Base-by-base conservation (phyloP, 2,888 invertebrate species). In the Schrankia costaestrigalis region DNA sequence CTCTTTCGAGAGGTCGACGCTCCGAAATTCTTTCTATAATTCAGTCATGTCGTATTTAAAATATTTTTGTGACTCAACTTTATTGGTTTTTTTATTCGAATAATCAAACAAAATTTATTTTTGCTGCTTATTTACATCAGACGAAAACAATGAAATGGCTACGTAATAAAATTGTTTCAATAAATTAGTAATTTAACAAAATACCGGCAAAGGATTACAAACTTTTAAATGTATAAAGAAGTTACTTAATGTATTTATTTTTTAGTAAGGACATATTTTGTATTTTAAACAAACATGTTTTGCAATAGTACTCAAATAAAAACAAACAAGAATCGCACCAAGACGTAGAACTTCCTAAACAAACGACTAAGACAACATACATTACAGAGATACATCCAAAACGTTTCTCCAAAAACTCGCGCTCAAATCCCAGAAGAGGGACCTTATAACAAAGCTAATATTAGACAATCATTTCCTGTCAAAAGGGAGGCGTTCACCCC, bases 401-500 rank as follows among this genome's bases (percentile, higher is more conserved):
- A 43, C 43, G 46, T 62, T 63, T 54, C 51, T 62, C 60, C 58
- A 62, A 73, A 70, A 70, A 71, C 67, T 63, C 67, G 53, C 63
- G 53, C 57, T 63, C 56, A 55, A 70, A 69, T 85, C 82, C 80
- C 84, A 66, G 71, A 72, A 82, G 82, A 80, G 79, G 72, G 77
- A 80, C 83, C 83, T 77, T 83, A 82, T 79, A 83, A 85, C 84
- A 83, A 81, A 84, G 86, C 86, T 85, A 84, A 85, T 85, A 85
- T 86, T 85, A 85, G 86, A 83, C 84, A 85, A 86, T 85, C 85
- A 86, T 87, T 86, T 87, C 86, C 83, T 85, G 85, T 85, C 83
- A 86, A 82, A 84, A 78, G 81, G 80, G 80, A 72, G 82, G 76
- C 60, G 49, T 59, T 61, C 43, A 56, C 68, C 71, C 58, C 63